A percentile compares a stretch with the other conserved stretches of the same genome.
These are phyloP conservation scores for Aplochiton taeniatus DNA, from an alignment of 2,797 vertebrate genomes.

Conservation along the genomic window DNA sequence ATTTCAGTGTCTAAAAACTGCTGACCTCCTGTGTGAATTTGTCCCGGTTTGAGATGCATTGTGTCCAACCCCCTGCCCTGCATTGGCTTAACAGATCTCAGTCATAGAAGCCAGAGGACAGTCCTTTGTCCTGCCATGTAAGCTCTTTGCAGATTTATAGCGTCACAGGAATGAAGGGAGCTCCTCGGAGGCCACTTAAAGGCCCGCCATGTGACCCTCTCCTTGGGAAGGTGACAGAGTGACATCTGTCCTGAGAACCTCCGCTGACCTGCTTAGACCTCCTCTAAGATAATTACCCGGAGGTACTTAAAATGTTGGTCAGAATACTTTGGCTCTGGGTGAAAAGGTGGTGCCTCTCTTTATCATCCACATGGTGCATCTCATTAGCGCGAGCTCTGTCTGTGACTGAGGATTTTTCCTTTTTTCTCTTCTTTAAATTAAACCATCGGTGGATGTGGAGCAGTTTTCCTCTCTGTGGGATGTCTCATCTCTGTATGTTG, in stretches of 20 bases:
- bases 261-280: not conserved
- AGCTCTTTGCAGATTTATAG: constrained; percentile 1
- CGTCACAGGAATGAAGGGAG: constrained; percentile 1
- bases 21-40: too few relatives aligned
- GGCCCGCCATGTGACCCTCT: not conserved
- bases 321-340: too few relatives aligned
- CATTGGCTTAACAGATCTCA: too few relatives aligned
- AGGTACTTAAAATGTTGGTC: not conserved
- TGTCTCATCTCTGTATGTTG: not conserved
- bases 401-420: too few relatives aligned
- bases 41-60: too few relatives aligned
- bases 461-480: not conserved
- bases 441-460: not conserved
- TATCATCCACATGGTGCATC: not conserved
- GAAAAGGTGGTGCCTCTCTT: not conserved
- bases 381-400: too few relatives aligned
- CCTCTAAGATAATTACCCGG: not conserved
- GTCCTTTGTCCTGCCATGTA: not conserved
- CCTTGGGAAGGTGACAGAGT: not conserved
- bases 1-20: too few relatives aligned
- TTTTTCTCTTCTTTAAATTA: too few relatives aligned
- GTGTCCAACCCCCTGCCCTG: too few relatives aligned
- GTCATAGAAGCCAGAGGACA: not conserved
- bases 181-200: not conserved
- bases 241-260: not conserved